Evolutionary conservation across 2,888 invertebrate species (phyloP).

Genomic region (Baronia brevicornis): DNA sequence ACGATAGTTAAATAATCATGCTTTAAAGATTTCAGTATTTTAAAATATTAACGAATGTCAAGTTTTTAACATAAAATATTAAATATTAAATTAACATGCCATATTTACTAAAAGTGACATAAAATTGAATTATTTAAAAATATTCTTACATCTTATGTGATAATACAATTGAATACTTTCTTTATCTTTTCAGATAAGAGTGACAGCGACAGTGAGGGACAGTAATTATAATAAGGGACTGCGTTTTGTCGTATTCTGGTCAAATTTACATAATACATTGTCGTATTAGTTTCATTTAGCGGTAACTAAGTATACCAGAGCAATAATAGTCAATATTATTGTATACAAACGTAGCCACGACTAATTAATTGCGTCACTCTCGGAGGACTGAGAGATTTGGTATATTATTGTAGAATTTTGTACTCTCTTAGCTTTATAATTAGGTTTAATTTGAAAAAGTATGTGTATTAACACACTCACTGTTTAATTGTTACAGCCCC

Average conservation of each 20-base stretch:
- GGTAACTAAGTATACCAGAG: slow-evolving; percentile 31
- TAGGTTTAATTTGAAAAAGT: slow-evolving; percentile 40
- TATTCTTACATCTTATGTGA: no score
- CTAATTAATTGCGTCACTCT: slow-evolving; percentile 10
- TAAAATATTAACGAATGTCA: no score
- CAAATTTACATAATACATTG: slow-evolving; percentile 67
- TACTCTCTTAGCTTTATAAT: slow-evolving; percentile 65
- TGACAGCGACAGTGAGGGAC: slow-evolving; percentile 96
- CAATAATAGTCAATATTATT: slow-evolving; percentile 31
- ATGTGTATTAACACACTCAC: slow-evolving; percentile 74
- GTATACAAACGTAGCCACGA: slow-evolving; percentile 7
- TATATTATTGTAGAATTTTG: slow-evolving; percentile 42
- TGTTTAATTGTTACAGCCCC: slow-evolving; percentile 62
- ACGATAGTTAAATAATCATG: no score
- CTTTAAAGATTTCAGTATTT: no score
- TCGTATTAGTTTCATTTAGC: slow-evolving; percentile 59
- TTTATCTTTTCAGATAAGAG: slow-evolving; percentile 85
- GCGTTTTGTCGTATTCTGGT: slow-evolving; percentile 71
- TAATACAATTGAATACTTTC: slow-evolving; percentile 25
- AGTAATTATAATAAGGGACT: slow-evolving; percentile 74
- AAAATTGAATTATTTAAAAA: no score
- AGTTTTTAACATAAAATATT: no score
- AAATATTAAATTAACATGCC: no score
- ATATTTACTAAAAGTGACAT: no score
- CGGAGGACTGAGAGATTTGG: slow-evolving; percentile 17